Conservation (phyloP, 2,888 invertebrate species). For the Magallana nippona region DNA sequence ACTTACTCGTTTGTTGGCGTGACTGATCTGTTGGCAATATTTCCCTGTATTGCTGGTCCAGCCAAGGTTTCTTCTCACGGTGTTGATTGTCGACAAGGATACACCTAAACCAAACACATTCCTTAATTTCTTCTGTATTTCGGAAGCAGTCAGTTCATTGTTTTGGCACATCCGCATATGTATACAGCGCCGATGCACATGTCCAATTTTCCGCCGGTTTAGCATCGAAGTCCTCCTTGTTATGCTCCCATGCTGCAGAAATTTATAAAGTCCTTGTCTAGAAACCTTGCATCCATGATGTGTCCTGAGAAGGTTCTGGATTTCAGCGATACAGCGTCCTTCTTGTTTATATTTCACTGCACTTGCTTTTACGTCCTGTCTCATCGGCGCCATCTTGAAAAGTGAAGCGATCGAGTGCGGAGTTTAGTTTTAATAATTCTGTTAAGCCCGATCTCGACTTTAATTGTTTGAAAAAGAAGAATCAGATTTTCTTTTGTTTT, state of each 20-base stretch:
- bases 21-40: constrained; percentile 43
- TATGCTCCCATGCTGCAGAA: not conserved
- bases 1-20: constrained; percentile 30
- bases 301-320: not conserved
- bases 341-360: not conserved
- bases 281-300: not conserved
- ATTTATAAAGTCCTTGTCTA: not conserved
- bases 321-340: not conserved
- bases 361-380: not conserved
- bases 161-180: not conserved
- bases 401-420: not conserved
- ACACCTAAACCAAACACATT: not conserved
- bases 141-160: not conserved
- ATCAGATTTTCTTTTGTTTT: not conserved
- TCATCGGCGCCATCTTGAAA: constrained; percentile 4
- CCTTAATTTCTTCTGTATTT: not conserved
- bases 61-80: constrained; percentile 19
- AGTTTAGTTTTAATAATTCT: not conserved
- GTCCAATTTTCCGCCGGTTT: not conserved
- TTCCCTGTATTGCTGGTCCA: constrained; percentile 27
- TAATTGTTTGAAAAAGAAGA: not conserved
- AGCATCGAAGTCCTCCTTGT: not conserved
- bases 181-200: not conserved
- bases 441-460: not conserved
- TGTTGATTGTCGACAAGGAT: not conserved